Conservation (phyloP, 2,888 invertebrate genomes). For the Zygogramma bicolorata region DNA sequence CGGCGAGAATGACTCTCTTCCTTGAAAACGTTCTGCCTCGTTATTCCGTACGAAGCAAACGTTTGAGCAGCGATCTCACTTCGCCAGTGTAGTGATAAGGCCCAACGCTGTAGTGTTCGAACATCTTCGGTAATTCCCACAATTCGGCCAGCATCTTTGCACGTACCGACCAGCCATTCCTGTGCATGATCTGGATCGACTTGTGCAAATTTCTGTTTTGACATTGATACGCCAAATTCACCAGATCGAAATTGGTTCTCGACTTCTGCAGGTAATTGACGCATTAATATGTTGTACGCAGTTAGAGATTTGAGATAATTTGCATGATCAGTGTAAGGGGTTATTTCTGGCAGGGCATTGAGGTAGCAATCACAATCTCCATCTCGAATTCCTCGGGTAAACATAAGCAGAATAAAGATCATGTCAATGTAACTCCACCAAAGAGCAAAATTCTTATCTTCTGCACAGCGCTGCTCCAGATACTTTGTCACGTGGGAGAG, state of each 20-base stretch:
- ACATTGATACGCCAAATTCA: background rate
- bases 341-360: background rate
- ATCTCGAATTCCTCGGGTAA: background rate
- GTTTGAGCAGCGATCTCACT: background rate
- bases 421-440: background rate
- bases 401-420: background rate
- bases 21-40: background rate
- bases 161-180: background rate
- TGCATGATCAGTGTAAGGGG: background rate
- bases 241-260: background rate
- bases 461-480: background rate
- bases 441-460: background rate
- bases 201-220: background rate
- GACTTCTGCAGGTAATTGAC: background rate
- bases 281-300: background rate
- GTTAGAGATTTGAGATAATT: background rate
- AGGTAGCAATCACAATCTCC: background rate
- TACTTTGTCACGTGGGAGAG: no score
- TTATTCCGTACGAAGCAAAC: background rate
- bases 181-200: background rate
- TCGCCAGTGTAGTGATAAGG: background rate
- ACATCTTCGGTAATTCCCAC: background rate
- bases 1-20: background rate
- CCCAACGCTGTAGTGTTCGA: background rate
- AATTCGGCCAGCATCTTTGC: background rate